Evolutionary conservation across 2,797 vertebrate species (phyloP).

Genomic region (Sarcoramphus papa): DNA sequence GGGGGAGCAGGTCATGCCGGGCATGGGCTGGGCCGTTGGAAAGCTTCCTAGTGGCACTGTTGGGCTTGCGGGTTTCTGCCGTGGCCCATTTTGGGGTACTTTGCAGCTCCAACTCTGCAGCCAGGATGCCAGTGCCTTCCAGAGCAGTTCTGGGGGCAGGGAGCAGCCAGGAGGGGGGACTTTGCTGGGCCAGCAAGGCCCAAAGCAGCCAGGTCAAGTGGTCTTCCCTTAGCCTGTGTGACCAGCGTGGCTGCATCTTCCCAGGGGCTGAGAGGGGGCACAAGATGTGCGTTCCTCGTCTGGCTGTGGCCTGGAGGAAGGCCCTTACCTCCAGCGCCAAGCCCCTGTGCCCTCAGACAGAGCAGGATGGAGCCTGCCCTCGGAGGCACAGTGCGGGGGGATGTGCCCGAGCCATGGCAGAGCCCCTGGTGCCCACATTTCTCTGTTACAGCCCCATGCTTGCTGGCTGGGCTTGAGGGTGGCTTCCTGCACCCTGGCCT

Average conservation of each 20-base stretch:
- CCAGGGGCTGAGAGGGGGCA: not conserved
- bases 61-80: not conserved
- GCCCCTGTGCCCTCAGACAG: fast-evolving
- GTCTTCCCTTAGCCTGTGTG: not conserved
- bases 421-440: not conserved
- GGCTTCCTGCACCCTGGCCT: not conserved
- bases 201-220: not conserved
- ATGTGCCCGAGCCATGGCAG: not conserved
- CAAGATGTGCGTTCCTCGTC: fast-evolving
- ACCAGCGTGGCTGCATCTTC: not conserved
- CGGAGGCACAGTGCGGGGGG: not conserved
- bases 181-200: not conserved
- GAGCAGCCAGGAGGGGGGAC: not conserved
- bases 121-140: not conserved
- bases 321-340: not conserved
- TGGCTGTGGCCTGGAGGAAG: not conserved
- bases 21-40: not conserved
- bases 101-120: not conserved
- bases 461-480: not conserved
- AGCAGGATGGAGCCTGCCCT: not conserved
- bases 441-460: not conserved
- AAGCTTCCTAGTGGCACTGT: not conserved
- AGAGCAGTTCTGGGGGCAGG: not conserved
- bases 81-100: not conserved
- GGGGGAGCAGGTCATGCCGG: not conserved